Evolutionary conservation across 2,888 invertebrate species (phyloP).

Genomic region (Idaea straminata): DNA sequence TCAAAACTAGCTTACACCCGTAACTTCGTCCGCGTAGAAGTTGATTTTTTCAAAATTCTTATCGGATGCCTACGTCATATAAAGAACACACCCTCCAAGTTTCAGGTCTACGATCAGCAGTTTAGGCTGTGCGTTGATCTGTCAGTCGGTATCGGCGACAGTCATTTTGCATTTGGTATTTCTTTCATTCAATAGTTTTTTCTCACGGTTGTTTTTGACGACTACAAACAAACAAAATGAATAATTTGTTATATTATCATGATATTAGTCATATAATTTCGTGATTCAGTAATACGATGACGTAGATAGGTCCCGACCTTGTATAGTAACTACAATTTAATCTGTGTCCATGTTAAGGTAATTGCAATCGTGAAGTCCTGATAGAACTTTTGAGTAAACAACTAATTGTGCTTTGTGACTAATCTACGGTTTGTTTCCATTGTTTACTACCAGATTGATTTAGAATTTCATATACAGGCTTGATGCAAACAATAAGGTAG

Average conservation of each 20-base stretch:
- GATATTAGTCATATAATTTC: conserved; percentile 54
- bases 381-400: conserved; percentile 57
- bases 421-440: conserved; percentile 56
- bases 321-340: conserved; percentile 9
- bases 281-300: conserved; percentile 55
- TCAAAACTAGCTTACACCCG: no score
- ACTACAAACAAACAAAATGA: background rate
- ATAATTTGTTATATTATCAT: background rate
- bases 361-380: conserved; percentile 64
- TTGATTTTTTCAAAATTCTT: no score
- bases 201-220: background rate
- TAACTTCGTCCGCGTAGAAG: no score
- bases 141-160: no score
- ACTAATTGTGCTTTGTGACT: conserved; percentile 61
- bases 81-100: no score
- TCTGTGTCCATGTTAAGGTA: conserved; percentile 34
- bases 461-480: background rate
- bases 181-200: background rate
- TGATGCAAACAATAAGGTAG: no score
- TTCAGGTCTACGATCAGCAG: no score
- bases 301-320: conserved; percentile 47
- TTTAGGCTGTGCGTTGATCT: no score
- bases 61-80: no score
- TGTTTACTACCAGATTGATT: conserved; percentile 12
- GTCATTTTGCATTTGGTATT: no score